phyloP scores from a whole-genome alignment of 2,888 invertebrate species.

The Caenorhabditis sp. region DNA sequence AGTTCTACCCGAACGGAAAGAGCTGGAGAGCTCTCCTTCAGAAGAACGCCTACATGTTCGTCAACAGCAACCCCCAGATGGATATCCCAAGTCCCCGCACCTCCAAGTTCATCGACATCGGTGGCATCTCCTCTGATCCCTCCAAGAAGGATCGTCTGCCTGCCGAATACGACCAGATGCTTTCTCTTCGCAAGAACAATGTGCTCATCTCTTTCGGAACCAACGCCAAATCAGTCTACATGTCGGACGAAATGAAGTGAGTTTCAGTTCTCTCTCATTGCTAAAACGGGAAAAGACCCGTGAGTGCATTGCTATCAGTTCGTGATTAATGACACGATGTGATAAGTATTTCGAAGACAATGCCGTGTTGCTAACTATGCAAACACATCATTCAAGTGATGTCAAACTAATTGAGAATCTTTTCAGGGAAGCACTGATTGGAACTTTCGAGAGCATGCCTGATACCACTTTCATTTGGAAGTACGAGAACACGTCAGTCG shows the following conservation, averaged over 20 bases:
- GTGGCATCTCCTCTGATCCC: slow-evolving; percentile 46
- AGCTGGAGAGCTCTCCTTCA: slow-evolving; percentile 34
- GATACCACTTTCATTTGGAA: slow-evolving; percentile 71
- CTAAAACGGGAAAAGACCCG: not conserved
- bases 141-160: slow-evolving; percentile 26
- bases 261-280: slow-evolving; percentile 11
- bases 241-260: slow-evolving; percentile 56
- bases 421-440: slow-evolving; percentile 63
- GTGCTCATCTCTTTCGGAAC: slow-evolving; percentile 62
- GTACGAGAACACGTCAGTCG: slow-evolving; percentile 60
- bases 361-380: slow-evolving; percentile 8
- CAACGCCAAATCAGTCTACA: slow-evolving; percentile 45
- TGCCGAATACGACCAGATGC: slow-evolving; percentile 38
- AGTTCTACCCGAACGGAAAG: slow-evolving; percentile 32
- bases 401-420: no score
- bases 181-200: slow-evolving; percentile 41
- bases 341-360: slow-evolving; percentile 14
- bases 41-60: slow-evolving; percentile 57
- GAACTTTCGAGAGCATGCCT: slow-evolving; percentile 62
- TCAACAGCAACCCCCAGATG: slow-evolving; percentile 55
- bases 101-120: slow-evolving; percentile 52
- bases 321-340: not conserved
- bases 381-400: not conserved
- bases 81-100: slow-evolving; percentile 56
- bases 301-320: not conserved